These are phyloP conservation scores for Euleptes europaea DNA, from an alignment of 2,113 vertebrate genomes.

Conservation along the genomic window DNA sequence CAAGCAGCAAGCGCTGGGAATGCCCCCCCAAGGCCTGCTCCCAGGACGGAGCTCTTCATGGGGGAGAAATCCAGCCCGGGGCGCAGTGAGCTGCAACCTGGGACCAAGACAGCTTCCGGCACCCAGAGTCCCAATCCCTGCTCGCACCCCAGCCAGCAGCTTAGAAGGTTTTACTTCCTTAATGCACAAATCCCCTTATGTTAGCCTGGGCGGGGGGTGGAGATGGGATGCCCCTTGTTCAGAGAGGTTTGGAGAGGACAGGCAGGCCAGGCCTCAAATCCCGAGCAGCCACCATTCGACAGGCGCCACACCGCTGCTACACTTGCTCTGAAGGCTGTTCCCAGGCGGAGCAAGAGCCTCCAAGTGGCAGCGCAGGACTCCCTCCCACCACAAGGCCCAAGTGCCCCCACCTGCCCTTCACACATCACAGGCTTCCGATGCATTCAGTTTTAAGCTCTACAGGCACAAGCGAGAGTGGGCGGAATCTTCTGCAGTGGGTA, in stretches of 20 bases:
- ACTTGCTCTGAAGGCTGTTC: background rate
- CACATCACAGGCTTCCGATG: rapidly evolving
- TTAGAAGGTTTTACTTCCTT: background rate
- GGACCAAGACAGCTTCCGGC: background rate
- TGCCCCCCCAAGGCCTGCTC: too few relatives aligned
- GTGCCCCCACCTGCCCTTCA: rapidly evolving
- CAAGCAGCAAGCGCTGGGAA: too few relatives aligned
- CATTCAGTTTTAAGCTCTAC: background rate
- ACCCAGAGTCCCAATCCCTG: background rate
- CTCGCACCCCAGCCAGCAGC: too few relatives aligned
- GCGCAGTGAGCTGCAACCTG: too few relatives aligned
- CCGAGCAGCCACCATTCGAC: too few relatives aligned
- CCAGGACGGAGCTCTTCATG: too few relatives aligned
- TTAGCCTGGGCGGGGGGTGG: too few relatives aligned
- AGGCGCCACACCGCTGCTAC: background rate
- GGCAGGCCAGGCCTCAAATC: background rate
- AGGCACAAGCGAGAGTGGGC: conserved; percentile 7
- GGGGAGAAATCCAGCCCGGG: too few relatives aligned
- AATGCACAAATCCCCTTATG: background rate
- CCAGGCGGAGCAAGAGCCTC: background rate
- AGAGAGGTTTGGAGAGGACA: background rate
- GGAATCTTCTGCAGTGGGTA: rapidly evolving
- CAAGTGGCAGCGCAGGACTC: rapidly evolving
- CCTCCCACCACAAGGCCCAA: background rate
- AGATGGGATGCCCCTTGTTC: too few relatives aligned